Percentiles rank a stretch among this genome's conserved stretches.
Conservation (phyloP, 2,113 vertebrate genomes). For the Corynorhinus townsendii region DNA sequence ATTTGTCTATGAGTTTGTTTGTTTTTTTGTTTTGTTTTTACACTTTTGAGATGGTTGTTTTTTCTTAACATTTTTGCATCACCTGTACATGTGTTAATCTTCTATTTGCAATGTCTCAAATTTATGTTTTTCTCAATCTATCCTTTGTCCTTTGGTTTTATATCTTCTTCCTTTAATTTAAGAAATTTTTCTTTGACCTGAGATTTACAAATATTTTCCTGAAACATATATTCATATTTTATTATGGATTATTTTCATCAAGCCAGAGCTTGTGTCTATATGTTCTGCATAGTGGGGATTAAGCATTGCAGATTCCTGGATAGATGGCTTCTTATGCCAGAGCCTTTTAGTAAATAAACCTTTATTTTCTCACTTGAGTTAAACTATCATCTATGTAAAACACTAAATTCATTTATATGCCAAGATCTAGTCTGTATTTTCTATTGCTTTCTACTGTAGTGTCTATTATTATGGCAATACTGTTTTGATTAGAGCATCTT, state of each 20-base stretch:
- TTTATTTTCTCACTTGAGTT: slow-evolving; percentile 14
- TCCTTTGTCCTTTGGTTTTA: background rate
- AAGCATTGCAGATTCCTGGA: background rate
- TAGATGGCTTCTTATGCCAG: background rate
- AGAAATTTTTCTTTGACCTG: background rate
- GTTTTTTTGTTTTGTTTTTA: background rate
- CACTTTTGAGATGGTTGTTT: background rate
- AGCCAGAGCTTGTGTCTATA: background rate
- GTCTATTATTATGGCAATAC: background rate
- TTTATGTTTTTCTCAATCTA: background rate
- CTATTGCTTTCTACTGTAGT: background rate
- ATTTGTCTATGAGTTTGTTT: background rate
- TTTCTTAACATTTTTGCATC: background rate
- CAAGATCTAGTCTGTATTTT: background rate
- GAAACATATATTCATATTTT: background rate
- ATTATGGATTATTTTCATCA: background rate
- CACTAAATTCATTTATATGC: background rate
- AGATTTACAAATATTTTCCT: background rate
- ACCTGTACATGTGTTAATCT: background rate
- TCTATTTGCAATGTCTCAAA: background rate
- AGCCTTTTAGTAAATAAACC: background rate
- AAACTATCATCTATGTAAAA: background rate
- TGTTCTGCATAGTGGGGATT: background rate
- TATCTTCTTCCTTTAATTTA: background rate
- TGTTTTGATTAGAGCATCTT: slow-evolving; percentile 23